Conservation (phyloP, 2,888 invertebrate species). For the Heteropelma amictum region DNA sequence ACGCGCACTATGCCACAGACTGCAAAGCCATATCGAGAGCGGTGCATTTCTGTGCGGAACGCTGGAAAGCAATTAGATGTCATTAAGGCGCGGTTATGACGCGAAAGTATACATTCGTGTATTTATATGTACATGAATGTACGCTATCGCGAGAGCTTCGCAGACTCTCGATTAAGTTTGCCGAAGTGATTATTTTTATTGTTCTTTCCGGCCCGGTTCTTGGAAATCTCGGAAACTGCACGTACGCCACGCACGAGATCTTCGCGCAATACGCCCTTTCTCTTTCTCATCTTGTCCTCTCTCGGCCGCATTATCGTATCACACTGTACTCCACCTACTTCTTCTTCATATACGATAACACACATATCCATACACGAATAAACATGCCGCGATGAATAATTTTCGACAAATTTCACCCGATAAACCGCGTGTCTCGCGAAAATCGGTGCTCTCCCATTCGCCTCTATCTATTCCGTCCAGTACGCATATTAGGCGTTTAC, state of each 20-base stretch:
- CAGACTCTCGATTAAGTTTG: conserved; percentile 73
- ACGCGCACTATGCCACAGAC: neutral
- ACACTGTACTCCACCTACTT: conserved; percentile 13
- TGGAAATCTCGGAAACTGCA: conserved; percentile 73
- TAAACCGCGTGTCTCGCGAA: too few species aligned
- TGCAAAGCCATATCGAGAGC: conserved; percentile 65
- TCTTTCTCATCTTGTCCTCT: conserved; percentile 43
- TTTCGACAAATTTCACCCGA: too few species aligned
- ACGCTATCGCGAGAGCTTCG: conserved; percentile 33
- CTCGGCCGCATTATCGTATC: too few species aligned
- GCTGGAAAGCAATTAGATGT: conserved; percentile 76
- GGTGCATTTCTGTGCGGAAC: conserved; percentile 69
- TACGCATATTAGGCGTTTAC: neutral
- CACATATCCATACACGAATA: too few species aligned
- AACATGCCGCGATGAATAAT: too few species aligned
- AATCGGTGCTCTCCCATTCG: too few species aligned
- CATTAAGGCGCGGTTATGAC: conserved; percentile 68
- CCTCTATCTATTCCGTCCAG: too few species aligned
- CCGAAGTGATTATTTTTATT: conserved; percentile 76
- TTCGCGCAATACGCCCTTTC: conserved; percentile 52
- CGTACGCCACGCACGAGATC: conserved; percentile 68
- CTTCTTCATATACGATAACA: neutral
- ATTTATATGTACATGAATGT: conserved; percentile 9
- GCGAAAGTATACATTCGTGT: conserved; percentile 40
- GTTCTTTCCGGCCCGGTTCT: conserved; percentile 77